Percentiles rank a stretch among this genome's conserved stretches.
phyloP scores from a whole-genome alignment of 2,797 vertebrate genomes.

The Neoniphon sammara region DNA sequence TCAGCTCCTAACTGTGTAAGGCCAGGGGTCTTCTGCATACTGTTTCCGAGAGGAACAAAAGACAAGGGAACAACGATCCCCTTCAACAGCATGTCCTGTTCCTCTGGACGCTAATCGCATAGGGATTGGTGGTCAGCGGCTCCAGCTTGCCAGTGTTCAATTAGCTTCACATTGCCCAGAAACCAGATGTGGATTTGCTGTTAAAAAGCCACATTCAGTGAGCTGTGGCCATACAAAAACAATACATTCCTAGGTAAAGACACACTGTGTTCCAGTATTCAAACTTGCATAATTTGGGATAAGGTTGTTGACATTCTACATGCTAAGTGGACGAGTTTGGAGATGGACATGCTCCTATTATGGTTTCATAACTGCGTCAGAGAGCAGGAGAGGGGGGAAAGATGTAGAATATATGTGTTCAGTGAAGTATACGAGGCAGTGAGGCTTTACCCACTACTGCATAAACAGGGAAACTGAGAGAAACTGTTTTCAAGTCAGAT shows the following conservation, averaged over 20 bases:
- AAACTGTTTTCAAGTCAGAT: constrained; percentile 58
- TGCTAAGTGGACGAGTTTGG: constrained; percentile 64
- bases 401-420: constrained; percentile 41
- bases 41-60: constrained; percentile 79
- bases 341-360: constrained; percentile 72
- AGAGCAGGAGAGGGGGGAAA: constrained; percentile 41
- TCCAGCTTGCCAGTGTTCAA: constrained; percentile 70
- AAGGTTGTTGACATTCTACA: constrained; percentile 73
- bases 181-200: constrained; percentile 79
- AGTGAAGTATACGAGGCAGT: constrained; percentile 55
- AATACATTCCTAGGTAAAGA: constrained; percentile 78
- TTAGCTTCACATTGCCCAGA: constrained; percentile 76
- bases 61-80: constrained; percentile 61
- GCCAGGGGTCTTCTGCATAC: constrained; percentile 76
- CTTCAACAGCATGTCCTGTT: constrained; percentile 71
- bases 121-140: constrained; percentile 78
- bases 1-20: constrained; percentile 79
- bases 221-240: constrained; percentile 74
- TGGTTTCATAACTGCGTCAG: constrained; percentile 72
- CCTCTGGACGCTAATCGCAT: constrained; percentile 73
- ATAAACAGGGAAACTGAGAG: constrained; percentile 71
- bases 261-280: constrained; percentile 68
- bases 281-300: constrained; percentile 70
- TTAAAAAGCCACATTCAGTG: constrained; percentile 72
- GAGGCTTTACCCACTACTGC: constrained; percentile 65